Base-by-base conservation (phyloP, 2,888 invertebrate species). In the Diaphora mendica region DNA sequence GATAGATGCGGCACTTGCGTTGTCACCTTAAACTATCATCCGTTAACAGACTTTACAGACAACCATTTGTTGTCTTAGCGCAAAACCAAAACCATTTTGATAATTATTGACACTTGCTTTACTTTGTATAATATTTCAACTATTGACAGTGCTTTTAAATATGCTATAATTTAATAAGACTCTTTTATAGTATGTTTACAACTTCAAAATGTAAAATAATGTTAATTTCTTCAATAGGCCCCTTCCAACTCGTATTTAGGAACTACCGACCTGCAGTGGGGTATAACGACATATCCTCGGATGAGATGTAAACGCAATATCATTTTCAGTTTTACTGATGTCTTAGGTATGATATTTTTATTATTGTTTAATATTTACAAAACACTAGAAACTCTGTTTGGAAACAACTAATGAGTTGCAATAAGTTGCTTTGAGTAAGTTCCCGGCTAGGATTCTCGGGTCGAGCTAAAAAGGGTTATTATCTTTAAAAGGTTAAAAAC, bases 321-420 rank as follows among this genome's bases (percentile, higher is more conserved):
- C 15, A 96, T 98, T 67, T 98, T 97, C 87, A 97, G 97, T 42
- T 97, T 97, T 85, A 97, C 97, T 17, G 97, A 98, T 91, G 96
- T 98, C 2, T 89, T 98, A 79, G 97, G 98, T 97, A 87, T 78
- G 84, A 59, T 26, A 17, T 62, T 17, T 17, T 30, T 15, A 17
- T 17, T 30, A 17, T 30, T 30, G 30, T 30, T 17, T 26, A 4
- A 13, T 15, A 59, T 26, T 26, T 59, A 55, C 9, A n/a, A n/a
- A 51, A n/a, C 17, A 48, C 4, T 44, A 44, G 7, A 44, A 15
- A 44, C 4, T 3, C 17, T 44, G 17, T 44, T 44, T 44, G 39
- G n/a, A n/a, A n/a, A n/a, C n/a, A n/a, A n/a, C n/a, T n/a, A n/a
- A n/a, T n/a, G n/a, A n/a, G n/a, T n/a, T n/a, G n/a, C n/a, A n/a